Evolutionary conservation across 2,888 invertebrate genomes (phyloP).

Genomic region (Sclerodermus sp.): DNA sequence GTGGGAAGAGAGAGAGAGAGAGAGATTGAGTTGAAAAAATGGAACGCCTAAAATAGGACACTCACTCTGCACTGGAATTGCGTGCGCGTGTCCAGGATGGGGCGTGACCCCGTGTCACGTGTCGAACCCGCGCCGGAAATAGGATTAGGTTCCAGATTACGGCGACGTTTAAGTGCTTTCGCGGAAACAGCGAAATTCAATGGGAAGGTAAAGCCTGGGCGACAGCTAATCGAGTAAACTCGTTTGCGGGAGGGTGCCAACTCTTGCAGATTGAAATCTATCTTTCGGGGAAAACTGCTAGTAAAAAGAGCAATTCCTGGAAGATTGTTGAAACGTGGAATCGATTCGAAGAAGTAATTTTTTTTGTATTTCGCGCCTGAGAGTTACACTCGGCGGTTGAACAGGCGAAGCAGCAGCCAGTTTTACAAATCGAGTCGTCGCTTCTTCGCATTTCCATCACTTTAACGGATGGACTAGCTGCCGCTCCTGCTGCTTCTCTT

Average conservation of each 20-base stretch:
- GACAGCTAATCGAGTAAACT: too few species aligned
- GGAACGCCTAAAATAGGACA: constrained; percentile 14
- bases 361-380: too few species aligned
- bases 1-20: constrained; percentile 3
- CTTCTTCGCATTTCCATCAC: not conserved
- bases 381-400: too few species aligned
- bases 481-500: constrained; percentile 25
- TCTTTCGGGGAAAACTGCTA: too few species aligned
- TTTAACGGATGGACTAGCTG: constrained; percentile 23
- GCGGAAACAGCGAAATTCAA: constrained; percentile 10
- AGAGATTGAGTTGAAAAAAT: not conserved
- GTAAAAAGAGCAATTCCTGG: too few species aligned
- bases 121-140: constrained; percentile 33
- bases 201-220: too few species aligned
- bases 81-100: constrained; percentile 3
- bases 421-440: too few species aligned
- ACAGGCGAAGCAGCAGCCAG: too few species aligned
- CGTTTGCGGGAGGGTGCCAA: too few species aligned
- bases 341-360: too few species aligned
- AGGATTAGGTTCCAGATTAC: constrained; percentile 25
- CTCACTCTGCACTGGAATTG: not conserved
- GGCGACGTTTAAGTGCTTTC: constrained; percentile 11
- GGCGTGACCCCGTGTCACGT: constrained; percentile 21
- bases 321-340: too few species aligned
- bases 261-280: too few species aligned